Evolutionary conservation across 2,888 invertebrate species (phyloP).

Genomic region (Parelbella ahira): DNA sequence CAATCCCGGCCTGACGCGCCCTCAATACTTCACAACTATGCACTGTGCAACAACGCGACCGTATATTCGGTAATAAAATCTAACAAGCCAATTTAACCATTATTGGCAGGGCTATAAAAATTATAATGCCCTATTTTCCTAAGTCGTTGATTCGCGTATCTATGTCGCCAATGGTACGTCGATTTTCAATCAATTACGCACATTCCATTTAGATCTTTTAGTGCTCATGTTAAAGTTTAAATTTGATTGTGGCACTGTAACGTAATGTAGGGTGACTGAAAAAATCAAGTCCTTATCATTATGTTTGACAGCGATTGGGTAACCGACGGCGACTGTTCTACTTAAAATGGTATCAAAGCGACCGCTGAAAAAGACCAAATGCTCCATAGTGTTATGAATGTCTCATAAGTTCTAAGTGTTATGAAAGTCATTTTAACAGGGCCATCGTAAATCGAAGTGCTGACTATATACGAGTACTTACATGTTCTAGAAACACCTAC

Average conservation of each 20-base stretch:
- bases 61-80: slow-evolving; percentile 18
- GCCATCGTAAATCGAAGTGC: no score
- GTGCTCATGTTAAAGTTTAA: neutral
- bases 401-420: slow-evolving; percentile 3
- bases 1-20: slow-evolving; percentile 21
- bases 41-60: slow-evolving; percentile 9
- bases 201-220: neutral
- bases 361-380: slow-evolving; percentile 9
- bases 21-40: slow-evolving; percentile 30
- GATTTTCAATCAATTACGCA: slow-evolving; percentile 1
- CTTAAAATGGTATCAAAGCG: slow-evolving; percentile 16
- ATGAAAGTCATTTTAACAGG: no score
- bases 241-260: slow-evolving; percentile 1
- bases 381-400: slow-evolving; percentile 8
- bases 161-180: slow-evolving; percentile 10
- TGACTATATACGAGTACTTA: no score
- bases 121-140: slow-evolving; percentile 9
- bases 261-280: neutral
- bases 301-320: slow-evolving; percentile 15
- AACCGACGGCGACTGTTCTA: slow-evolving; percentile 15
- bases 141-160: slow-evolving; percentile 11
- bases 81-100: slow-evolving; percentile 15
- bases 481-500: no score
- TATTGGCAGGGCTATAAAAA: slow-evolving; percentile 17
- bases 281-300: slow-evolving; percentile 18